Conservation (phyloP, 2,888 invertebrate genomes). For the Coleophora flavipennella region DNA sequence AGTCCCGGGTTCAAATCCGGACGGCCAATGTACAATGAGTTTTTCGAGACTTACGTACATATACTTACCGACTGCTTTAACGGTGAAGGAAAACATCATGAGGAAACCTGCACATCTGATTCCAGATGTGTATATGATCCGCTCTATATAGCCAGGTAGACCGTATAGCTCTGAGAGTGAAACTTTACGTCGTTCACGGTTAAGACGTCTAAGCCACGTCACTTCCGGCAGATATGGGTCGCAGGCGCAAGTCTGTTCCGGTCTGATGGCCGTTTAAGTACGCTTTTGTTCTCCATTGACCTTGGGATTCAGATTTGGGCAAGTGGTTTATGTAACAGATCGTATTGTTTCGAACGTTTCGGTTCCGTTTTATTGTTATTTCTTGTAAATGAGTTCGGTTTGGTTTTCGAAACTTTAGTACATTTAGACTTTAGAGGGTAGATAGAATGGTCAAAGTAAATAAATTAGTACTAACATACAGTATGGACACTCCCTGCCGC, state of each 20-base stretch:
- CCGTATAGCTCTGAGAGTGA: conserved; percentile 56
- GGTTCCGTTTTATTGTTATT: conserved; percentile 5
- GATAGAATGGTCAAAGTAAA: no score
- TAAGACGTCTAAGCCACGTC: conserved; percentile 30
- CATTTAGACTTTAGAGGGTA: not conserved
- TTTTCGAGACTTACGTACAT: no score
- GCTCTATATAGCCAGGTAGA: conserved; percentile 13
- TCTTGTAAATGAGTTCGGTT: not conserved
- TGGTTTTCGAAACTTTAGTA: not conserved
- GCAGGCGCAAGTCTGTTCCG: conserved; percentile 36
- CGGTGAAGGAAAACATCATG: no score
- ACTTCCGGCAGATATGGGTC: conserved; percentile 52
- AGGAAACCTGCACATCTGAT: no score
- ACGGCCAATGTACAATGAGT: no score
- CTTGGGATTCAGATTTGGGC: conserved; percentile 47
- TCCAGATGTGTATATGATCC: no score
- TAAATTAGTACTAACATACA: no score
- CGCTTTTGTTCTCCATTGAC: conserved; percentile 56
- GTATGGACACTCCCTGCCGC: no score
- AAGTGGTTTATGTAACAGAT: conserved; percentile 17
- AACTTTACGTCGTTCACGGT: conserved; percentile 23
- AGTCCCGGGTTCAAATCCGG: no score
- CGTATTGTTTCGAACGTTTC: conserved; percentile 9
- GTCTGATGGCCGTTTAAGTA: conserved; percentile 51
- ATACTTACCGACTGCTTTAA: no score